Base-by-base conservation (phyloP, 2,888 invertebrate species). In the Sphaerophoria rueppellii region DNA sequence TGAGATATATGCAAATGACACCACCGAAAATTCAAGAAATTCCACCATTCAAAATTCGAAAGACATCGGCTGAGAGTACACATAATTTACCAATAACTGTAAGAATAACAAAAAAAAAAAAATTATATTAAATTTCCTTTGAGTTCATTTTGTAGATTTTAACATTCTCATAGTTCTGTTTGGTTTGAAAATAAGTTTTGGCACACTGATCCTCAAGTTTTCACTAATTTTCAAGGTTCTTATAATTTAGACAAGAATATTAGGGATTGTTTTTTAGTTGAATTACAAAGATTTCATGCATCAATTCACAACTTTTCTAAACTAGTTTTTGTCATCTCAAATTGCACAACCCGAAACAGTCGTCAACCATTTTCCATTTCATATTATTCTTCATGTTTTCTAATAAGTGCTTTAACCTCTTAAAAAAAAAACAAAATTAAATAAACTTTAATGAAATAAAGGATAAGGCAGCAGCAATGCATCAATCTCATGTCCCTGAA, bases 1-100 rank as follows among this genome's bases (percentile, higher is more conserved):
- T 87, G 72, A 83, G 88, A 55, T 87, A 85, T 65, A 71, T 83
- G 58, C 88, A 86, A 85, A 85, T 88, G 87, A 85, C 85, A 57
- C 83, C 88, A 65, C 88, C 91, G 88, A 89, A 91, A 90, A 92
- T 94, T 82, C 90, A 93, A 85, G 92, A 92, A 88, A 91, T 91
- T 88, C 94, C 94, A 72, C 93, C 94, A 32, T 94, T 92, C 89
- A 92, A 92, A 88, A 92, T 93, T 24, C 92, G 93, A 87, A 94
- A 93, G 89, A 88, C 90, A 87, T 93, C 94, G n/a, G 92, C 92
- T 74, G 93, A 94, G 89, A 93, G 93, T 91, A 90, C 91, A 61
- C 89, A 90, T 71, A 90, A 91, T 85, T 89, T 90, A 87, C 89
- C 91, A 76, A 88, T 91, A 87, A 91, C 89, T 88, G 92, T 91